Evolutionary conservation across 2,113 vertebrate genomes (phyloP).

Genomic region (Entosphenus tridentatus): DNA sequence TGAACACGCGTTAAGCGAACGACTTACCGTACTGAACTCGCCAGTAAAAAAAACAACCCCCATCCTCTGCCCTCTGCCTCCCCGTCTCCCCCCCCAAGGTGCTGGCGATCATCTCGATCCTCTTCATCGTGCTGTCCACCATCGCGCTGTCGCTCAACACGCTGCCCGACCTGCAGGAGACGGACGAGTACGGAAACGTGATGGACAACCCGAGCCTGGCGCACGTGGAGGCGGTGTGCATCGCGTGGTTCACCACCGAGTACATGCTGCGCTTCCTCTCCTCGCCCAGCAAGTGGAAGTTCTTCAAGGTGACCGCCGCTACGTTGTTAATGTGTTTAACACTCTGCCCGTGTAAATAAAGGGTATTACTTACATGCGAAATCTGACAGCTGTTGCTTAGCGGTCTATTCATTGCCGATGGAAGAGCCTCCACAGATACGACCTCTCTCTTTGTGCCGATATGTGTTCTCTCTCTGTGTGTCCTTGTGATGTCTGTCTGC

Average conservation of each 20-base stretch:
- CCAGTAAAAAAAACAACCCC: neutral
- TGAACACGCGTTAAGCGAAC: too few relatives aligned
- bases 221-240: conserved; percentile 5
- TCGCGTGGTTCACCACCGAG: conserved; percentile 1
- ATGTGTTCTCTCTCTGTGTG: too few relatives aligned
- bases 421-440: too few relatives aligned
- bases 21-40: too few relatives aligned
- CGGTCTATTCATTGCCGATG: too few relatives aligned
- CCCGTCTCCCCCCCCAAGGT: neutral
- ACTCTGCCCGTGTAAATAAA: too few relatives aligned
- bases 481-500: too few relatives aligned
- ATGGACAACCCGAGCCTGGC: conserved; percentile 3
- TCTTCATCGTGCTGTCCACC: conserved; percentile 1
- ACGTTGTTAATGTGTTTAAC: too few relatives aligned
- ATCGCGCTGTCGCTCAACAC: conserved; percentile 5
- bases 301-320: neutral
- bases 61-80: neutral
- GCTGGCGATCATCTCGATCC: conserved; percentile 6
- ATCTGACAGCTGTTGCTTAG: too few relatives aligned
- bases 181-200: neutral
- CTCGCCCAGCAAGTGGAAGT: conserved; percentile 4
- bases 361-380: too few relatives aligned
- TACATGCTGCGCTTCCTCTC: conserved; percentile 4
- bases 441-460: too few relatives aligned
- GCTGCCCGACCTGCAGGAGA: conserved; percentile 4